Percentiles rank a stretch among this genome's conserved stretches.
Conservation (phyloP, 2,888 invertebrate species). For the Podotricha telesiphe region DNA sequence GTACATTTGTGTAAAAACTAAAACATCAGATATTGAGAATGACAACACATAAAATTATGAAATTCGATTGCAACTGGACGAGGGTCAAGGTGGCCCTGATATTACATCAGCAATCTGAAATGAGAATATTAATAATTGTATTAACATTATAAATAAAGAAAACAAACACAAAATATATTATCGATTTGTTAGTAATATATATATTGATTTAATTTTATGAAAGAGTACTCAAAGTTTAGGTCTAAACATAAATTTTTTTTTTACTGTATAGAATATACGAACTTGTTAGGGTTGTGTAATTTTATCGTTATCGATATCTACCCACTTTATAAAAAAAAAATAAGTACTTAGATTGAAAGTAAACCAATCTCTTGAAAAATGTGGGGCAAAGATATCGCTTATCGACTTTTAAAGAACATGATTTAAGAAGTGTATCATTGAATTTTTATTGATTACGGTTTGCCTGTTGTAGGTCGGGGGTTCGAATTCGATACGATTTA, state of each 20-base stretch:
- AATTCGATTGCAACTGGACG: conserved; percentile 16
- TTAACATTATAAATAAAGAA: neutral
- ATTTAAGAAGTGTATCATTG: neutral
- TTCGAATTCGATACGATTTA: too few relatives aligned
- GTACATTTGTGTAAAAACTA: neutral
- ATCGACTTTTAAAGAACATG: neutral
- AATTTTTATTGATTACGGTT: neutral
- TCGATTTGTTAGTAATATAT: too few relatives aligned
- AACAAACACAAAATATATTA: neutral
- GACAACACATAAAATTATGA: neutral
- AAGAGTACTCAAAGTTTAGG: too few relatives aligned
- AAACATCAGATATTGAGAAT: neutral
- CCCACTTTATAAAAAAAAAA: neutral
- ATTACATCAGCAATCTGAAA: conserved; percentile 38
- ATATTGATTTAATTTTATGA: too few relatives aligned
- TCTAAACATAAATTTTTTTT: too few relatives aligned
- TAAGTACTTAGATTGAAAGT: conserved; percentile 12
- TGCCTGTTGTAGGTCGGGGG: too few relatives aligned
- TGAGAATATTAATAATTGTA: neutral
- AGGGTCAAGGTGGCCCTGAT: neutral
- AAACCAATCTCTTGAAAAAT: conserved; percentile 12
- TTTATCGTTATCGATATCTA: too few relatives aligned
- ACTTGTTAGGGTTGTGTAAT: too few relatives aligned
- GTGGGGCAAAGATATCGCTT: conserved; percentile 14
- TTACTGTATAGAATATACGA: too few relatives aligned